Percentiles rank a stretch among this genome's conserved stretches.
Conservation (phyloP, 1,140 invertebrate genomes). For the Uloborus diversus region DNA sequence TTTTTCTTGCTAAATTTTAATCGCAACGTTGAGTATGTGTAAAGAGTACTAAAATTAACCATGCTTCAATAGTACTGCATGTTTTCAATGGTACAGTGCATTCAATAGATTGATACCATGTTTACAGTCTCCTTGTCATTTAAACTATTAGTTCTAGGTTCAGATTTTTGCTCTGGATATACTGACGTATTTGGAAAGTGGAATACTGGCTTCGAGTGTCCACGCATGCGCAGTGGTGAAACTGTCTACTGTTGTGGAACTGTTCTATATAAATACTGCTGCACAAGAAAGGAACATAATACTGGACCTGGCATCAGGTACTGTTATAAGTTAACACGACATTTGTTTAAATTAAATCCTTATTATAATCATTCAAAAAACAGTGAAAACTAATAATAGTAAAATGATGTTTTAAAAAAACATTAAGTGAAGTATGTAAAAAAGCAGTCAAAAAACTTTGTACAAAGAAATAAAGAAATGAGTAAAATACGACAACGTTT, state of each 20-base stretch:
- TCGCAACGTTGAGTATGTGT: too few species aligned
- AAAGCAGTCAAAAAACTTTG: too few species aligned
- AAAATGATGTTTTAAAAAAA: too few species aligned
- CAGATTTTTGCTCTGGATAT: constrained; percentile 67
- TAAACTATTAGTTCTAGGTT: constrained; percentile 62
- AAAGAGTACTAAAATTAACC: background rate
- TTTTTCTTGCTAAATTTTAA: background rate
- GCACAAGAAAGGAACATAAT: constrained; percentile 59
- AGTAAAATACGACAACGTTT: too few species aligned
- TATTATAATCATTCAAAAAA: too few species aligned
- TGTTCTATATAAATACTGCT: constrained; percentile 66
- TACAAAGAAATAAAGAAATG: too few species aligned
- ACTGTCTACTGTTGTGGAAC: constrained; percentile 68
- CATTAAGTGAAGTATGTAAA: too few species aligned
- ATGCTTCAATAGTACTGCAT: background rate
- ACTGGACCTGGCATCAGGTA: constrained; percentile 21
- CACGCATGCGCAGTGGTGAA: constrained; percentile 62
- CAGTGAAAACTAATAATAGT: too few species aligned
- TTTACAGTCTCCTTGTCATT: too few species aligned
- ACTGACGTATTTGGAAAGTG: constrained; percentile 66
- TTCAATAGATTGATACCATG: background rate
- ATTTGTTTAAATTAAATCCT: too few species aligned
- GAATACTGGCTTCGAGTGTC: constrained; percentile 69
- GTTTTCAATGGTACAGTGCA: background rate
- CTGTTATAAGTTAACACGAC: too few species aligned